Base-by-base conservation (phyloP, 2,797 vertebrate species). In the Morelia viridis region DNA sequence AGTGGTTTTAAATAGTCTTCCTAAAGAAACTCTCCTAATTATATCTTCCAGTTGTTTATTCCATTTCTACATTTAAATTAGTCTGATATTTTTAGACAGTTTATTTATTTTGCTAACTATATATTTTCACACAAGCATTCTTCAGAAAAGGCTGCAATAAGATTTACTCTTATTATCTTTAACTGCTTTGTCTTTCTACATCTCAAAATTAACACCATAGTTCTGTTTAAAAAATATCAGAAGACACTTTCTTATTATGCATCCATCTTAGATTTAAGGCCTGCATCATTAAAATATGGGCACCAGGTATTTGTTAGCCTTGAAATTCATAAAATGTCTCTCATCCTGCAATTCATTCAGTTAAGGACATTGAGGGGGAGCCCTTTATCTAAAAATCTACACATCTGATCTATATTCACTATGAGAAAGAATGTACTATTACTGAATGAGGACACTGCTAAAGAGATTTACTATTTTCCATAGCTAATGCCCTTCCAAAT, bases 1-100 rank as follows among this genome's bases (percentile, higher is more conserved):
- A 85, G 10, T 85, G 76, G 22, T 19, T 92, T 71, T 89, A 92
- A 89, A 90, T 86, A 62, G 8, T 35, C 57, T 89, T 89, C 11
- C 28, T 90, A 56, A 90, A 61, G 46, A 31, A 4, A 86, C n/a
- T 26, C 26, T 90, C 41, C 56, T 76, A 76, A 76, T 76, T 87
- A 41, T 41, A 76, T 31, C n/a, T 87, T 92, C 71, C 24, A 90
- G 46, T 58, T 80, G 53, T n/a, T 89, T 76, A 61, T 28, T 87
- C 46, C 5, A 2, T 61, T 87, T 87, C n/a, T 86, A 19, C 85
- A 87, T 76, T 76, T 50, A 92, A 85, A 64, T n/a, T 24, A 56
- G 56, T 35, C 19, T 68, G 62, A 53, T 89, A 61, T 62, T 92
- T n/a, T 46, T 85, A 64, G 46, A 22, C 28, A 61, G 60, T 86